Base-by-base conservation (phyloP, 1,140 invertebrate species). In the Sinella curviseta region DNA sequence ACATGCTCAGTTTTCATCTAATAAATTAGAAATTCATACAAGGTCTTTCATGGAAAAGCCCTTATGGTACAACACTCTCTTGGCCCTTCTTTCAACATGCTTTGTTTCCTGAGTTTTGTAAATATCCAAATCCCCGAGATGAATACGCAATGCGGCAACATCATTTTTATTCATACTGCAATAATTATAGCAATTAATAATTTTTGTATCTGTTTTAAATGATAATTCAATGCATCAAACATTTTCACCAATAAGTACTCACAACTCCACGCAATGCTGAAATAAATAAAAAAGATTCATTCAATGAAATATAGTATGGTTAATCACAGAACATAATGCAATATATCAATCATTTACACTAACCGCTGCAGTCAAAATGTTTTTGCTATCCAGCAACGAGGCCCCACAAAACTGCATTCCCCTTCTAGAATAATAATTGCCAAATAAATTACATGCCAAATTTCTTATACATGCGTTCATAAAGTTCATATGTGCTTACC, bases 91-190 rank as follows among this genome's bases (percentile, higher is more conserved):
- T 48, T 48, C 74, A 36, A 75, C 75, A 31, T 80, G 74, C 26
- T 70, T 60, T 12, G 70, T 75, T 54, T 86, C 85, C 20, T 30
- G 90, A 0, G 90, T 91, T 83, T 91, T 92, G 26, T 74, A 60
- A 8, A 95, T 94, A 82, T 95, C 93, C 85, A 95, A 90, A 84
- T 95, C 94, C 0, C 94, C 94, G 16, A 96, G 87, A 77, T 93
- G 90, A 0, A 94, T 93, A 1, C 92, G 93, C 28, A 96, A 84
- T 76, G 93, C 90, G 0, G 93, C 92, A 0, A 96, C 94, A 86
- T 96, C 94, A 91, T 92, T 93, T 0, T 93, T 93, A 67, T 91
- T 95, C 94, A 96, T 95, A 77, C 94, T 95, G 86, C 24, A 90
- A 89, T 73, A 78, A 78, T 77, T 76, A 77, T 75, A 67, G 39